A percentile compares a stretch with the other conserved stretches of the same genome.
Conservation (phyloP, 2,113 vertebrate species). For the Cephalophus harveyi region DNA sequence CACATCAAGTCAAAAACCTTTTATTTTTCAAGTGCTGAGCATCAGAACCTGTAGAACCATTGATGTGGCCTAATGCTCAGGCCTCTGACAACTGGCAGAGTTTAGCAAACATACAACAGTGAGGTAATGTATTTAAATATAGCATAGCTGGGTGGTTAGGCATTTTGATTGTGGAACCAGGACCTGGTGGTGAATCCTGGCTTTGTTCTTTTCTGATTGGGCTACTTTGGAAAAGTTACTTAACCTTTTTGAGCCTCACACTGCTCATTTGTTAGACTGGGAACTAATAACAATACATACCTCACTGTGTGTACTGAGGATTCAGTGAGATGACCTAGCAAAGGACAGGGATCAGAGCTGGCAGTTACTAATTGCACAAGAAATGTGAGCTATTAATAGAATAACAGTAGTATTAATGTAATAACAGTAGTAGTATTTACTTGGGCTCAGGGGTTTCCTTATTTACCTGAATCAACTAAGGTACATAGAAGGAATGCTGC, state of each 20-base stretch:
- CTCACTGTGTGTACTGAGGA: background rate
- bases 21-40: background rate
- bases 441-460: background rate
- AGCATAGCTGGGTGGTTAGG: background rate
- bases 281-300: background rate
- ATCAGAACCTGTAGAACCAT: background rate
- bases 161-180: background rate
- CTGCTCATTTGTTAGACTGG: background rate
- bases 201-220: background rate
- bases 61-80: background rate
- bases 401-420: background rate
- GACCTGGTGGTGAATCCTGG: background rate
- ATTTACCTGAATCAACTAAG: background rate
- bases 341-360: background rate
- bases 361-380: background rate
- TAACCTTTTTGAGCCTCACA: background rate
- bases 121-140: background rate
- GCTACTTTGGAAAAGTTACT: background rate
- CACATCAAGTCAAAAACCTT: background rate
- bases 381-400: background rate
- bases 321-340: background rate
- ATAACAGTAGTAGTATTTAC: background rate
- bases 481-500: background rate
- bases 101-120: background rate
- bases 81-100: background rate